Conservation (phyloP, 2,888 invertebrate species). For the Melipona bicolor region DNA sequence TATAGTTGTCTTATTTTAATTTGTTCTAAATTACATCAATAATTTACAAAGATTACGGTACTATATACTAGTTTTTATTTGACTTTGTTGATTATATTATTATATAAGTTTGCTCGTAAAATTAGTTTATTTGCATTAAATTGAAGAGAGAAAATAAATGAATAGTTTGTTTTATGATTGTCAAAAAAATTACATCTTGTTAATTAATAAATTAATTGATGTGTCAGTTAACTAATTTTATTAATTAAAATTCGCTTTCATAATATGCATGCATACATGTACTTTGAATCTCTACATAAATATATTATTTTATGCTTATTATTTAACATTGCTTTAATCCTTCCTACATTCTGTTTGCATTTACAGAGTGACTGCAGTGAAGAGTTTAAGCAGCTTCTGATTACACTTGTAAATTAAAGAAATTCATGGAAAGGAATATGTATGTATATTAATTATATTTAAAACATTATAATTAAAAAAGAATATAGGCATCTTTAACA, state of each 20-base stretch:
- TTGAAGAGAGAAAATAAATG: slow-evolving; percentile 21
- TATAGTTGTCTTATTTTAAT: slow-evolving; percentile 33
- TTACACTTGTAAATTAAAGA: slow-evolving; percentile 81
- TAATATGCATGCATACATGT: slow-evolving; percentile 46
- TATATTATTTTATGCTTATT: slow-evolving; percentile 30
- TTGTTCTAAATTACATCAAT: slow-evolving; percentile 25
- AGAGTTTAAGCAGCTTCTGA: slow-evolving; percentile 82
- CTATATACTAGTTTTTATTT: slow-evolving; percentile 18
- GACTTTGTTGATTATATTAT: slow-evolving; percentile 1
- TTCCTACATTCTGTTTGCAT: slow-evolving; percentile 68
- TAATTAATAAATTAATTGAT: slow-evolving; percentile 21
- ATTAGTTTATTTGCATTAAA: slow-evolving; percentile 14
- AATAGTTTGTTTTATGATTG: slow-evolving; percentile 10
- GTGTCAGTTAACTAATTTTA: slow-evolving; percentile 49
- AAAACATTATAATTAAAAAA: slow-evolving; percentile 32
- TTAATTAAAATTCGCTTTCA: slow-evolving; percentile 44
- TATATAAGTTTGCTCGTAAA: slow-evolving; percentile 10
- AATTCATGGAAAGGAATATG: slow-evolving; percentile 50
- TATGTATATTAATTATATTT: slow-evolving; percentile 34
- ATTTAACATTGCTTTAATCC: slow-evolving; percentile 21
- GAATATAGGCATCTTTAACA: slow-evolving; percentile 50
- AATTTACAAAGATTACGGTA: slow-evolving; percentile 52
- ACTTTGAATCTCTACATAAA: slow-evolving; percentile 15
- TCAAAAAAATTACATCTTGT: slow-evolving; percentile 10
- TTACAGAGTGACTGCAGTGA: slow-evolving; percentile 83